These are phyloP conservation scores for Trichopria drosophilae DNA, from an alignment of 2,888 invertebrate genomes.

Conservation along the genomic window DNA sequence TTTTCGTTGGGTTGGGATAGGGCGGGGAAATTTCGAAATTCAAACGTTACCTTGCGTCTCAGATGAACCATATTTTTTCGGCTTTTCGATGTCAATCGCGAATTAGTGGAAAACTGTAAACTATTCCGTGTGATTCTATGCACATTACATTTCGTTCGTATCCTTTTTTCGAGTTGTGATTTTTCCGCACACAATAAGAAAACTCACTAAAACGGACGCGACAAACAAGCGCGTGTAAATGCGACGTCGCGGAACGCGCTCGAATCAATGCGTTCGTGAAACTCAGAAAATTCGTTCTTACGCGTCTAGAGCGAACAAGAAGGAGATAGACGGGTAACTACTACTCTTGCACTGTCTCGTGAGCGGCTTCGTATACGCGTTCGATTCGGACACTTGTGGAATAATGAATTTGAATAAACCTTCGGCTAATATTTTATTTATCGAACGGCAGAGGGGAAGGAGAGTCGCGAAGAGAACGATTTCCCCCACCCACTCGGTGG, in stretches of 20 bases:
- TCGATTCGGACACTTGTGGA: slow-evolving; percentile 40
- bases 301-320: too few species aligned
- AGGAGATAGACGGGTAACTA: background rate
- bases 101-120: slow-evolving; percentile 17
- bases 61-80: slow-evolving; percentile 46
- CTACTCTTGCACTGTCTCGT: background rate
- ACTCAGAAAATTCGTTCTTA: slow-evolving; percentile 2
- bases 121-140: slow-evolving; percentile 13
- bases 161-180: too few species aligned
- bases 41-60: slow-evolving; percentile 50
- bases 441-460: slow-evolving; percentile 34
- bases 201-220: too few species aligned
- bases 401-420: slow-evolving; percentile 48
- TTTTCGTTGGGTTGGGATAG: too few species aligned
- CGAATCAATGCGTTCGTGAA: background rate
- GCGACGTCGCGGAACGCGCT: slow-evolving; percentile 4
- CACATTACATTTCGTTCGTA: too few species aligned
- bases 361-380: slow-evolving; percentile 20
- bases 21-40: too few species aligned
- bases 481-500: slow-evolving; percentile 1
- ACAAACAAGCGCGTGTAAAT: too few species aligned
- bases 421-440: slow-evolving; percentile 53
- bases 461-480: too few species aligned
- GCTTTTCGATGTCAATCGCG: background rate
- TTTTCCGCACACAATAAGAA: too few species aligned